Conservation (phyloP, 2,113 vertebrate genomes). For the Lampris incognitus region DNA sequence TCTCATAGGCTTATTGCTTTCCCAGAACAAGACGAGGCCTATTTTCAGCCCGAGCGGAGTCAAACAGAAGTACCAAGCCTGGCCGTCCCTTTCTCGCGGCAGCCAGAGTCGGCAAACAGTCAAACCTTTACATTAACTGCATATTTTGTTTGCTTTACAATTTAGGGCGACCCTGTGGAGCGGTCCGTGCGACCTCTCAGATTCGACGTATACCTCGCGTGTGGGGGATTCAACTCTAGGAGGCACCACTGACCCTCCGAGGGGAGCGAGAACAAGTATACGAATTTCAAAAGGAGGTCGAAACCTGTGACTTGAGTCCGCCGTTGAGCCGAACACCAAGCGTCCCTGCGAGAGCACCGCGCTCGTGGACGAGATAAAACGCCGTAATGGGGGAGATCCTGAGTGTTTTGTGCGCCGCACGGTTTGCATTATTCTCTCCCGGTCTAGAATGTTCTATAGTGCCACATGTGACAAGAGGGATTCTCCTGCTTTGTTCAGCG, state of each 20-base stretch:
- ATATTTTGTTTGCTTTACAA: too few relatives aligned
- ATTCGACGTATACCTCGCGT: too few relatives aligned
- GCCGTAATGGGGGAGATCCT: too few relatives aligned
- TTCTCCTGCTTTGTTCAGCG: neutral
- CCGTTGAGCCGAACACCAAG: too few relatives aligned
- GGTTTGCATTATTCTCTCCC: neutral
- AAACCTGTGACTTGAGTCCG: too few relatives aligned
- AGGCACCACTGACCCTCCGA: too few relatives aligned
- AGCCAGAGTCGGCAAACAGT: neutral
- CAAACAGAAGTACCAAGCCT: neutral
- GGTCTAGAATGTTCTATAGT: neutral
- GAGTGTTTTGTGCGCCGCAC: neutral
- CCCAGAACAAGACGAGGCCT: conserved; percentile 16
- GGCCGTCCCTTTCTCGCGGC: neutral
- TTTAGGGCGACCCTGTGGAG: neutral
- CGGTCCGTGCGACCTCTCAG: neutral
- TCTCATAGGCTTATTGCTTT: conserved; percentile 37
- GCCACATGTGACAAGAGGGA: neutral
- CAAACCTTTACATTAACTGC: neutral
- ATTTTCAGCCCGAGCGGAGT: neutral
- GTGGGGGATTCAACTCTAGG: too few relatives aligned
- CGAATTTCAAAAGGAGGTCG: too few relatives aligned
- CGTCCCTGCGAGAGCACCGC: too few relatives aligned
- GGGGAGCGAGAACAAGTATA: too few relatives aligned
- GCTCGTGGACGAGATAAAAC: too few relatives aligned